Base-by-base conservation (phyloP, 2,888 invertebrate genomes). In the Netelia inedita region DNA sequence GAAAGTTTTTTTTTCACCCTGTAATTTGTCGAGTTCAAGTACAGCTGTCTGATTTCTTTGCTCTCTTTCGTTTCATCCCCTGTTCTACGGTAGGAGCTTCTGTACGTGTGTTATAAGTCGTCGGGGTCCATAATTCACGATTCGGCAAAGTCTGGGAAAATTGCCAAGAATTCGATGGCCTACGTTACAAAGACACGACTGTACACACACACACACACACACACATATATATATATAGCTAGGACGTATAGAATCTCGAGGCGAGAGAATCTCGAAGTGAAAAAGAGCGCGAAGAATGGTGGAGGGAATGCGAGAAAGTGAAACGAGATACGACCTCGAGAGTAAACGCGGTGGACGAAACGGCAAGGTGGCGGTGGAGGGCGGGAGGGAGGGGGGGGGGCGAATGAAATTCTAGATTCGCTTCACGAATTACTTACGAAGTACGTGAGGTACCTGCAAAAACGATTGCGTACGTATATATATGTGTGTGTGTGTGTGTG, bases 381-480 rank as follows among this genome's bases (percentile, higher is more conserved):
- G n/a, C n/a, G n/a, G n/a, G n/a, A n/a, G n/a, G n/a, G n/a, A n/a
- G n/a, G n/a, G 41, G 63, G 82, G 68, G 59, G 79, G 23, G 87
- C 87, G 87, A 87, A 89, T 85, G 86, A 88, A 86, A 88, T 88
- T 86, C 86, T 84, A 87, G 87, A 92, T 91, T 92, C 91, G 85
- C 87, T 90, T 88, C 91, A 91, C 91, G 90, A 91, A 90, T 91
- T 90, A 90, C 89, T 90, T 90, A 89, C 85, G 88, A 89, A 85
- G 86, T 79, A 91, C 92, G 91, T 91, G 91, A 91, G 85, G 76
- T 87, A 89, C 88, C 86, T 92, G 88, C 87, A n/a, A 55, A 55
- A 55, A 55, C 19, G 19, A 55, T 55, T 19, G 19, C 8, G n/a
- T 14, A n/a, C 19, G 16, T 19, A 19, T 55, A 3, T n/a, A 6